Percentiles rank a stretch among this genome's conserved stretches.
These are phyloP conservation scores for Hypselothyrea guttata DNA, from an alignment of 2,888 invertebrate species.

Conservation along the genomic window DNA sequence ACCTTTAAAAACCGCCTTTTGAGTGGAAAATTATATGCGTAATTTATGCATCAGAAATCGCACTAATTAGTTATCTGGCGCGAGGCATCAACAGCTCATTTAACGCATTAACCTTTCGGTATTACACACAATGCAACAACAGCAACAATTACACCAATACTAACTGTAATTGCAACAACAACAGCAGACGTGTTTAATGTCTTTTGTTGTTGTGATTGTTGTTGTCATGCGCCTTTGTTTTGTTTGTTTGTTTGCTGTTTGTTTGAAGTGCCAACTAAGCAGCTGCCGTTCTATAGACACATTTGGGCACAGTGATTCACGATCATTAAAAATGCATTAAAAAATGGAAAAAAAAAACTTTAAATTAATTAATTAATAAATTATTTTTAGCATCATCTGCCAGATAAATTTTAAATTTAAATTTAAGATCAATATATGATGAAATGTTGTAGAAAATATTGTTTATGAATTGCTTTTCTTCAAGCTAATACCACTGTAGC, in stretches of 20 bases:
- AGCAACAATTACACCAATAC: conserved; percentile 18
- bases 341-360: neutral
- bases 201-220: conserved; percentile 16
- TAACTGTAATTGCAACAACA: conserved; percentile 3
- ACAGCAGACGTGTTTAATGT: conserved; percentile 12
- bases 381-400: no score
- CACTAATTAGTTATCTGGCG: conserved; percentile 63
- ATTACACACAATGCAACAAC: conserved; percentile 23
- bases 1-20: neutral
- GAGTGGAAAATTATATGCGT: conserved; percentile 26
- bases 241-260: no score
- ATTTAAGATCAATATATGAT: no score
- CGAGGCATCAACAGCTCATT: conserved; percentile 68
- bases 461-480: no score
- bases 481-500: conserved; percentile 34
- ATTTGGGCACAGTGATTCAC: conserved; percentile 30
- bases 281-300: conserved; percentile 12
- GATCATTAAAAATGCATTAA: neutral
- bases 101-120: conserved; percentile 60
- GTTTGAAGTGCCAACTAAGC: conserved; percentile 54
- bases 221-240: conserved; percentile 19
- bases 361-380: no score
- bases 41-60: conserved; percentile 65
- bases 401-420: no score
- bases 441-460: no score